phyloP scores from a whole-genome alignment of 1,140 invertebrate species.

The Carcinoscorpius rotundicauda region DNA sequence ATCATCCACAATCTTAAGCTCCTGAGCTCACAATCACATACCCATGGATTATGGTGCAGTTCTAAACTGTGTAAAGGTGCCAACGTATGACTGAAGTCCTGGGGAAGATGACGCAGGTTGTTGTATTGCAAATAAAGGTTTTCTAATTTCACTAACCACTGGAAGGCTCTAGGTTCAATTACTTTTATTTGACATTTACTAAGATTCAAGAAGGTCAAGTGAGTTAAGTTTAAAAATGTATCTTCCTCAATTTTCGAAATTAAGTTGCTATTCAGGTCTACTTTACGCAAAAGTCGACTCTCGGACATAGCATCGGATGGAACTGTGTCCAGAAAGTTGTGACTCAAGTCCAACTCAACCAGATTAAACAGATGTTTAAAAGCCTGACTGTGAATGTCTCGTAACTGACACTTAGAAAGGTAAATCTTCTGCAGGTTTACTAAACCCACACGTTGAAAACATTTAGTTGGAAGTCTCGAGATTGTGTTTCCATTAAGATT shows the following conservation, averaged over 20 bases:
- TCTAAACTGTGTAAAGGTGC: conserved; percentile 57
- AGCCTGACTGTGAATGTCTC: conserved; percentile 56
- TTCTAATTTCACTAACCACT: conserved; percentile 54
- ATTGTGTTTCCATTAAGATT: conserved; percentile 77
- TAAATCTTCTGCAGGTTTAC: conserved; percentile 78
- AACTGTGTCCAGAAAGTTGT: conserved; percentile 51
- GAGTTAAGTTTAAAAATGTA: conserved; percentile 50
- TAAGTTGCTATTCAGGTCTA: conserved; percentile 57
- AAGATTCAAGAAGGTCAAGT: conserved; percentile 42
- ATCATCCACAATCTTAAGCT: conserved; percentile 66
- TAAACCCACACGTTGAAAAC: conserved; percentile 62
- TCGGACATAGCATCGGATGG: conserved; percentile 55
- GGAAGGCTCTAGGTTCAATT: conserved; percentile 54
- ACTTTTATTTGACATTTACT: conserved; percentile 63
- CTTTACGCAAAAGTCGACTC: conserved; percentile 55
- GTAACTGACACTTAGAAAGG: conserved; percentile 63
- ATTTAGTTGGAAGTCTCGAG: conserved; percentile 61
- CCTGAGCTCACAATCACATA: conserved; percentile 61
- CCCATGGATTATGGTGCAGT: conserved; percentile 64
- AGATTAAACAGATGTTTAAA: conserved; percentile 26
- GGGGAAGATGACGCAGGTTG: conserved; percentile 40
- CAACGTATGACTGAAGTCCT: conserved; percentile 42
- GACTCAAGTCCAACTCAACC: conserved; percentile 63
- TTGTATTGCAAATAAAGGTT: conserved; percentile 65
- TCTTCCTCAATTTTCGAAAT: conserved; percentile 52